Conservation (phyloP, 2,113 vertebrate species). For the Numida meleagris region DNA sequence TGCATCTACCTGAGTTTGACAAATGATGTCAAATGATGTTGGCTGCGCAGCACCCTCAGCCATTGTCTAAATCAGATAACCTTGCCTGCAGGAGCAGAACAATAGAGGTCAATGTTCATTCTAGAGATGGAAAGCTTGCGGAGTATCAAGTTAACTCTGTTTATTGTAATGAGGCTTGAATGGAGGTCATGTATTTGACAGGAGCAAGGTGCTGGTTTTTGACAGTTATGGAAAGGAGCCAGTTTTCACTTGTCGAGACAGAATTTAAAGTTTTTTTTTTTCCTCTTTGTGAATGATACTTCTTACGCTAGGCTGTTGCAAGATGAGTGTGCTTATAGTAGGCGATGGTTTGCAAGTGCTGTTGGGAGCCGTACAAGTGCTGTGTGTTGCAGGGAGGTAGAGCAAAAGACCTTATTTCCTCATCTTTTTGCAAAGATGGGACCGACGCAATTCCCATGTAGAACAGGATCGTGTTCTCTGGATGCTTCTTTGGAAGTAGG, state of each 20-base stretch:
- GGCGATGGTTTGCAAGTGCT: background rate
- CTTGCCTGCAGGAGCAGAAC: background rate
- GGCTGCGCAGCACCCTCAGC: background rate
- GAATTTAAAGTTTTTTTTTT: background rate
- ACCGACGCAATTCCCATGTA: accelerated
- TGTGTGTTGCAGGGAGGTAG: background rate
- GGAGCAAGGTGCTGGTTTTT: background rate
- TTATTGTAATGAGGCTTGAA: background rate
- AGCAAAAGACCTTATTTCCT: background rate
- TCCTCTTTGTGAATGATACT: background rate
- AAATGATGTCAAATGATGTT: background rate
- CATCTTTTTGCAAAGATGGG: background rate
- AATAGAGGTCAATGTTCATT: background rate
- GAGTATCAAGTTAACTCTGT: background rate
- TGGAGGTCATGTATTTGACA: background rate
- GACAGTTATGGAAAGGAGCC: background rate
- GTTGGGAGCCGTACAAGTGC: accelerated
- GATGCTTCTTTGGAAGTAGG: background rate
- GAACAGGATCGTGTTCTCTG: background rate
- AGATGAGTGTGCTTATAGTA: background rate
- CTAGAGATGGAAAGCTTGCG: background rate
- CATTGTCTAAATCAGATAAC: background rate
- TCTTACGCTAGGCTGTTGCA: background rate
- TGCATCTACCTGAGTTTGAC: background rate
- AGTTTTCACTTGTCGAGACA: background rate